Evolutionary conservation across 1,140 invertebrate species (phyloP), one percentile per base, ranked within the genome.

Genomic region (Zaprionus kolodkinae): DNA sequence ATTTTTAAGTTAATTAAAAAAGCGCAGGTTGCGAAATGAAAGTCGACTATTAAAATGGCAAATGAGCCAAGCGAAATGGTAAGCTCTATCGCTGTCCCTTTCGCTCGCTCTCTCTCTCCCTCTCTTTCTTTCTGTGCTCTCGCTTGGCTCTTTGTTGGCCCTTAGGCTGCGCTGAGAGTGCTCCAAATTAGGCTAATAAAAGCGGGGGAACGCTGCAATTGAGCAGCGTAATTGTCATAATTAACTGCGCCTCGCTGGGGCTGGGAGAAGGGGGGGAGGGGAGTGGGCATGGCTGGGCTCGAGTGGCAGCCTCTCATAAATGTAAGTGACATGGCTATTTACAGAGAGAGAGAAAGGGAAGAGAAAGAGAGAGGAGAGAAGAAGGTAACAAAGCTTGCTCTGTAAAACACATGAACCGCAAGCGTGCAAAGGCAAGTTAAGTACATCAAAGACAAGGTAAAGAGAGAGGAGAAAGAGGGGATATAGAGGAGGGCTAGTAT

Each of bases 1-100:
- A 67, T 78, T 72, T 71, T 61, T 80, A 75, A 88, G 84, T 88
- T 87, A 88, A 88, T 87, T 87, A 87, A 87, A 83, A 82, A 68
- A 48, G 60, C 60, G 38, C 73, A 73, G 55, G 69, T 72, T 72
- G 63, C 54, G 64, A 68, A 68, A 62, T 71, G 62, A 76, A 70
- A 55, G 15, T 38, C 57, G 62, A 59, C 66, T 45, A 74, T 74
- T 74, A 74, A 69, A 63, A 57, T 15, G n/a, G 50, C 72, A 76
- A 66, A 67, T 62, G 61, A 64, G 33, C 43, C 21, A 67, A 17
- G 72, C 66, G 17, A 63, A 70, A 57, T 69, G 59, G 17, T 43
- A 48, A 50, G 33, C 57, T 33, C 43, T 6, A 3, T 15, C 15
- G 9, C 40, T 25, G 0, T 21, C 27, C 17, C 52, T 6, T 30